Conservation (phyloP, 1,140 invertebrate species). For the Cotesia glomerata region DNA sequence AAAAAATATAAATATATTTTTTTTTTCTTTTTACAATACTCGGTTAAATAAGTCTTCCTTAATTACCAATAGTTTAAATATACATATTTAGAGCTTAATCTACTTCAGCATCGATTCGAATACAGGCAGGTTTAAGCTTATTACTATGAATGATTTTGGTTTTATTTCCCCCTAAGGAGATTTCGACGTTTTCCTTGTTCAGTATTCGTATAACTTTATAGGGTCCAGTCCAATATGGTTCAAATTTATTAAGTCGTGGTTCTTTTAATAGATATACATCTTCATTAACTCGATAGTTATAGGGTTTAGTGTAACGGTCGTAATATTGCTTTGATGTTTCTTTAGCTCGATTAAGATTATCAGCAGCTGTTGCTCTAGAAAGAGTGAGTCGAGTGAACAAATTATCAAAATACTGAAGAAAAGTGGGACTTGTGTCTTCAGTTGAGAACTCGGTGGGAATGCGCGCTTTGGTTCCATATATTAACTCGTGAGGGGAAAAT, state of each 20-base stretch:
- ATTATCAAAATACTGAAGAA: background rate
- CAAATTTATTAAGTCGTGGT: background rate
- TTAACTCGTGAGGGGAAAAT: background rate
- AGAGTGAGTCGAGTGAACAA: background rate
- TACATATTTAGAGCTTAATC: too few species aligned
- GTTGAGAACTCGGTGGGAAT: background rate
- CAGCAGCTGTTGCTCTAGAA: background rate
- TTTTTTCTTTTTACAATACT: too few species aligned
- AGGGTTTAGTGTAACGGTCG: conserved; percentile 22
- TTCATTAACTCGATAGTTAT: conserved; percentile 4
- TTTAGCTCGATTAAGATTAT: conserved; percentile 22
- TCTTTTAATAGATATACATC: background rate
- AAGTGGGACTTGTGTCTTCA: background rate
- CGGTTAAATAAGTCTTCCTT: too few species aligned
- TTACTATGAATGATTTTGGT: background rate
- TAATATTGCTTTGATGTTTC: conserved; percentile 18
- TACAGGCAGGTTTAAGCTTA: conserved; percentile 32
- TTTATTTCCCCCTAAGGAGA: background rate
- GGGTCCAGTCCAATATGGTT: background rate
- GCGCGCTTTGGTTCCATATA: background rate
- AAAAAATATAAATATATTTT: too few species aligned
- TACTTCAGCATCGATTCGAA: too few species aligned
- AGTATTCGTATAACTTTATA: background rate
- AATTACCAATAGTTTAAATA: too few species aligned
- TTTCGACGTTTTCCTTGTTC: background rate